A percentile compares a stretch with the other conserved stretches of the same genome.
phyloP scores from a whole-genome alignment of 92 coral and sea anemone genomes.

The Galaxea fascicularis region DNA sequence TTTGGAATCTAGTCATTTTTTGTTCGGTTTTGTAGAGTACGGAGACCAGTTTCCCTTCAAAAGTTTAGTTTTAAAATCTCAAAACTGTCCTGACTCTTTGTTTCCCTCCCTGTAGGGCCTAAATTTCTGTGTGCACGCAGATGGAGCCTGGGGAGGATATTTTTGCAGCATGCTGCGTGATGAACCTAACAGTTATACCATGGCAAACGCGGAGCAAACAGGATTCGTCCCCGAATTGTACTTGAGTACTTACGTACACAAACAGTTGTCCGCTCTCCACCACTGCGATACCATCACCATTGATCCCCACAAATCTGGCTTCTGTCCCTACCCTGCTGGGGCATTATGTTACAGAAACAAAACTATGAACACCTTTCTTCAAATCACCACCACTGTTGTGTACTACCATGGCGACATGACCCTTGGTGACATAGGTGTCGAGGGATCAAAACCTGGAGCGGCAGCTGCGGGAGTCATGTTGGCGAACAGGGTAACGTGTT shows the following conservation, averaged over 20 bases:
- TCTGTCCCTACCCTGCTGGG: conserved; percentile 92
- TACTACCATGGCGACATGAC: conserved; percentile 76
- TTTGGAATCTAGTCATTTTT: too few species aligned
- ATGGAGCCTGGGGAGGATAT: conserved; percentile 98
- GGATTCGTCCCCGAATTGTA: conserved; percentile 79
- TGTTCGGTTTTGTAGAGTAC: too few species aligned
- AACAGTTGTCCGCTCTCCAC: conserved; percentile 66
- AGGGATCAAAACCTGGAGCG: conserved; percentile 97
- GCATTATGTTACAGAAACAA: conserved; percentile 88
- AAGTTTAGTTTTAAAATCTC: too few species aligned
- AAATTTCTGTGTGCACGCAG: conserved; percentile 71
- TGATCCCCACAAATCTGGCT: conserved; percentile 96
- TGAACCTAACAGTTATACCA: conserved; percentile 39
- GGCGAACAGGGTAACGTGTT: conserved; percentile 80
- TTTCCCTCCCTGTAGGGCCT: conserved; percentile 54
- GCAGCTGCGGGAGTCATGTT: conserved; percentile 88
- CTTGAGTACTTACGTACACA: conserved; percentile 67
- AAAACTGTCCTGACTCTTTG: not conserved
- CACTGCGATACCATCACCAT: conserved; percentile 88
- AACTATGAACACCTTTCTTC: conserved; percentile 81
- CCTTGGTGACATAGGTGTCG: conserved; percentile 75
- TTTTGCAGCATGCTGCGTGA: conserved; percentile 89
- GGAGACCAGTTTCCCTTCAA: too few species aligned
- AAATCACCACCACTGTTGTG: conserved; percentile 75
- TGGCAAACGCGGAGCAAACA: conserved; percentile 6